Evolutionary conservation across 2,888 invertebrate genomes (phyloP), one percentile per base, ranked within the genome.

Genomic region (Morpho helenor): DNA sequence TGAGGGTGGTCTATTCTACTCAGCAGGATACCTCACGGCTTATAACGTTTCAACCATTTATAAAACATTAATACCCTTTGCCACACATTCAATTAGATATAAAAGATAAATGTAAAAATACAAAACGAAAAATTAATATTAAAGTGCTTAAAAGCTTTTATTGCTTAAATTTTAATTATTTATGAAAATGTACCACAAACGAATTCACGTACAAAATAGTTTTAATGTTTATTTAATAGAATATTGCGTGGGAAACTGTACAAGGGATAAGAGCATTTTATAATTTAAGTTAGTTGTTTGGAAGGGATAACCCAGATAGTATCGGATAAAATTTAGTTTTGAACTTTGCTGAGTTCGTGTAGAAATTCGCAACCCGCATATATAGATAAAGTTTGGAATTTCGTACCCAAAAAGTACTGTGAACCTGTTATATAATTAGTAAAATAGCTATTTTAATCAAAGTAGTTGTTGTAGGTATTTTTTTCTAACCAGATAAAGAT

Each of bases 271-370:
- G 78, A 74, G 78, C 79, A 82, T 80, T 82, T 75, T 59, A 74
- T 80, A 79, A 82, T 67, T 81, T 80, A 79, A 82, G 73, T 81
- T 78, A 77, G 75, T 80, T 72, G 73, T 72, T 76, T 74, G 77
- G 82, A 80, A 76, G 79, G 84, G 74, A 71, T 73, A 69, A 56
- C 65, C 68, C 66, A 74, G 70, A 77, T 76, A 76, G 53, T 71
- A 74, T 70, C 56, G 66, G 41, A 73, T 73, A 73, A 76, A 79
- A 81, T 80, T 79, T 72, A 75, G 75, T 76, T 77, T 72, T 70
- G 63, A 72, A 70, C 70, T 62, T 72, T 69, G 70, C 67, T 67
- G 65, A 61, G 60, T 66, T 71, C 67, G 61, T 68, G 67, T 67
- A 61, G 68, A 66, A 66, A 67, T 68, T 68, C 66, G 63, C 31